Base-by-base conservation (phyloP, 1,140 invertebrate genomes). In the Dendroctonus valens region DNA sequence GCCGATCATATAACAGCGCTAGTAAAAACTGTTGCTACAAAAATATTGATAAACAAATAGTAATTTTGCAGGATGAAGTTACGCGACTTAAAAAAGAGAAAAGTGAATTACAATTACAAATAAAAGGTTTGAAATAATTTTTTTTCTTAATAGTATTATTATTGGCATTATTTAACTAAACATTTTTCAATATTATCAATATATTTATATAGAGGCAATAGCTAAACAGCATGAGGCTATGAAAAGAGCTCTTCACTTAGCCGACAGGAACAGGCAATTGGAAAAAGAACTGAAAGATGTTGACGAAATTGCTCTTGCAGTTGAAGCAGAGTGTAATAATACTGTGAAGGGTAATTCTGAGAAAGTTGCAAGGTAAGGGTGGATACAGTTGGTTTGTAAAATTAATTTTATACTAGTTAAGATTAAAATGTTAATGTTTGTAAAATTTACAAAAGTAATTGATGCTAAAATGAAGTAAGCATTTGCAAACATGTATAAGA, bases 191-290 rank as follows among this genome's bases (percentile, higher is more conserved):
- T n/a, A n/a, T n/a, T n/a, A n/a, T n/a, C n/a, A n/a, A n/a, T n/a
- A n/a, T n/a, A 14, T 7, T 26, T 26, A 26, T 74, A 59, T 69
- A 77, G 84, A 87, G 42, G 80, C 82, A 39, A 71, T 88, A 62
- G 80, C 82, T 65, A 89, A 88, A 72, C 87, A 89, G 75, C 88
- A 89, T 76, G 88, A 89, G 75, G 88, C 88, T 9, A 89, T 89
- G 87, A 77, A 84, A 15, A 78, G 86, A 73, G 87, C 88, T 39
- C 76, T 89, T 51, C 82, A 82, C 75, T 80, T 89, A 69, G 87
- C 87, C 14, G 84, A 89, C 71, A 81, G 85, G 74, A 89, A 89
- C 72, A 84, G 84, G 75, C 74, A 78, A 58, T 74, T 89, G 37
- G 84, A 89, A 78, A 84, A 86, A 72, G 86, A 88, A 78, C 72